Conservation (phyloP, 2,113 vertebrate species). For the Varanus salvator region DNA sequence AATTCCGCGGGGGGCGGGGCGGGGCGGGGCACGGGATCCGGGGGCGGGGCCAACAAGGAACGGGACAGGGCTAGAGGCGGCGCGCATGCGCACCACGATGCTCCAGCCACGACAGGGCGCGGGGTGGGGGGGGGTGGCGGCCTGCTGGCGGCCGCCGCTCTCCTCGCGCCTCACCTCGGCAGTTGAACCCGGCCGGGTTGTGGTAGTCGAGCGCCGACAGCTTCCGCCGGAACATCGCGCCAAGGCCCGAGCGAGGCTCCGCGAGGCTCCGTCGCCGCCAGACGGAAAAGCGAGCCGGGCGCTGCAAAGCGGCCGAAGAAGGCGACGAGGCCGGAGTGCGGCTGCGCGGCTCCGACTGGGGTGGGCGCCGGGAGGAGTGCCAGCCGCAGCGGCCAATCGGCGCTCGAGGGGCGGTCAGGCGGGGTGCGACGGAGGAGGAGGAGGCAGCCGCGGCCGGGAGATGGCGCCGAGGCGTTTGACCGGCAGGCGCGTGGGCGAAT, state of each 20-base stretch:
- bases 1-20: neutral
- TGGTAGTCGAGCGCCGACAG: constrained; percentile 39
- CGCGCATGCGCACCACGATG: neutral
- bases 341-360: neutral
- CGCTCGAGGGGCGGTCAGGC: neutral
- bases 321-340: neutral
- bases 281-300: neutral
- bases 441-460: too few relatives aligned
- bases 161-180: constrained; percentile 10
- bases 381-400: neutral
- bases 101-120: neutral
- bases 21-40: neutral
- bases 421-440: neutral
- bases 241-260: neutral
- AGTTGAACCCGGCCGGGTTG: constrained; percentile 20
- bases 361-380: neutral
- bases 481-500: neutral
- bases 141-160: neutral
- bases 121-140: neutral
- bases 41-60: neutral
- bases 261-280: neutral
- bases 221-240: constrained; percentile 36
- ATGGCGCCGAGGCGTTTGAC: neutral
- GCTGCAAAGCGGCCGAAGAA: neutral
- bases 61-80: too few relatives aligned